Percentiles rank a stretch among this genome's conserved stretches.
Evolutionary conservation across 1,140 invertebrate genomes (phyloP).

Genomic region (Anastatus disparis): DNA sequence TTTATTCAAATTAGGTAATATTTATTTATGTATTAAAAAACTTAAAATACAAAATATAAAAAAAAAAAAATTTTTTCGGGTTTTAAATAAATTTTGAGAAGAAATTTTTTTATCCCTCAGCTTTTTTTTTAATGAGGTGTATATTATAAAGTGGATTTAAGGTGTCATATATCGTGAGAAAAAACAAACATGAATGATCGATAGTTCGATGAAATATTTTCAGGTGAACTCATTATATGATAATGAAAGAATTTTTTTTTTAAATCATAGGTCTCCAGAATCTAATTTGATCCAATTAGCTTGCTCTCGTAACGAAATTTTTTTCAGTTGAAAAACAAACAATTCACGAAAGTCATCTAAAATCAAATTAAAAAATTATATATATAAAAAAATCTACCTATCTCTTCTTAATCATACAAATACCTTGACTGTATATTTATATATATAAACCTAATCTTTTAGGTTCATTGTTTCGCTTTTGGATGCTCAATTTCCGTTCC

Average conservation of each 20-base stretch:
- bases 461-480: not conserved
- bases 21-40: not conserved
- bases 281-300: conserved; percentile 26
- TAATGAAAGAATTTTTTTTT: conserved; percentile 1
- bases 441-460: too few relatives aligned
- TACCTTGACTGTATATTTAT: too few relatives aligned
- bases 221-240: conserved; percentile 23
- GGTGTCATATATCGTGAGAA: not conserved
- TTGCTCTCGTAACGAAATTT: not conserved
- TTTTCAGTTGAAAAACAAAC: conserved; percentile 34
- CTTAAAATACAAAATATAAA: too few relatives aligned
- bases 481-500: not conserved
- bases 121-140: too few relatives aligned
- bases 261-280: conserved; percentile 20
- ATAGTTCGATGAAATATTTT: conserved; percentile 5
- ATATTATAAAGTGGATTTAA: not conserved
- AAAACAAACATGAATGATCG: not conserved
- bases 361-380: conserved; percentile 9
- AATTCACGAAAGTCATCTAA: not conserved
- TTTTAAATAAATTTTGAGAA: too few relatives aligned
- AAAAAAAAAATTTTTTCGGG: too few relatives aligned
- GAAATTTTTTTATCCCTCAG: too few relatives aligned
- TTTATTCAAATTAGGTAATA: conserved; percentile 26
- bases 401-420: conserved; percentile 17
- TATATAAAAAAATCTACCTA: conserved; percentile 23